phyloP scores from a whole-genome alignment of 2,888 invertebrate species.

The Epinotia demarniana region DNA sequence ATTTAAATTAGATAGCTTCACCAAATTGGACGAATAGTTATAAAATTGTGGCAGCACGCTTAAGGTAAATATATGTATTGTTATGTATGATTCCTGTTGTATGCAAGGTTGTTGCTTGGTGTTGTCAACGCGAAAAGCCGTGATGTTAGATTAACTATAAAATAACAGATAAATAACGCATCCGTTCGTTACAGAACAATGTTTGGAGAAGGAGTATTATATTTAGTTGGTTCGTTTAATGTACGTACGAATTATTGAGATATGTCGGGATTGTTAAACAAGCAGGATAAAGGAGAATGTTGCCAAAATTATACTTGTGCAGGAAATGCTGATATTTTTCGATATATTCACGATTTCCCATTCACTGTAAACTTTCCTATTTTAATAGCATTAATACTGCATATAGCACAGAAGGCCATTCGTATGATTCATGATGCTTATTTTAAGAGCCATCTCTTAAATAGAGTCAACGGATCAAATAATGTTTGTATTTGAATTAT shows the following conservation, averaged over 20 bases:
- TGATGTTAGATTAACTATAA: constrained; percentile 55
- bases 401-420: not conserved
- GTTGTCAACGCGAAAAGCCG: constrained; percentile 47
- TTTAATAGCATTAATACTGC: constrained; percentile 30
- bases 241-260: constrained; percentile 21
- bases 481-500: constrained; percentile 18
- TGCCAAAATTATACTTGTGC: constrained; percentile 66
- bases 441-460: not conserved
- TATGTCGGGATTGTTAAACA: constrained; percentile 35
- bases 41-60: constrained; percentile 52
- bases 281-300: constrained; percentile 55
- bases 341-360: constrained; percentile 51
- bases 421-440: constrained; percentile 5
- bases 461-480: not conserved
- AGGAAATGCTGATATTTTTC: constrained; percentile 61
- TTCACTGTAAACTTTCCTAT: constrained; percentile 28
- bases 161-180: constrained; percentile 32
- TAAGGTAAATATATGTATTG: constrained; percentile 56
- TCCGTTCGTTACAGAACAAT: constrained; percentile 27
- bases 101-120: constrained; percentile 48
- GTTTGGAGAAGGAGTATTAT: constrained; percentile 21
- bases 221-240: constrained; percentile 23
- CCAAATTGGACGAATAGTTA: constrained; percentile 56
- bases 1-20: constrained; percentile 62
- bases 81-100: constrained; percentile 55